Base-by-base conservation (phyloP, 35 echinoderm and acorn worm species). In the Anneissia japonica region DNA sequence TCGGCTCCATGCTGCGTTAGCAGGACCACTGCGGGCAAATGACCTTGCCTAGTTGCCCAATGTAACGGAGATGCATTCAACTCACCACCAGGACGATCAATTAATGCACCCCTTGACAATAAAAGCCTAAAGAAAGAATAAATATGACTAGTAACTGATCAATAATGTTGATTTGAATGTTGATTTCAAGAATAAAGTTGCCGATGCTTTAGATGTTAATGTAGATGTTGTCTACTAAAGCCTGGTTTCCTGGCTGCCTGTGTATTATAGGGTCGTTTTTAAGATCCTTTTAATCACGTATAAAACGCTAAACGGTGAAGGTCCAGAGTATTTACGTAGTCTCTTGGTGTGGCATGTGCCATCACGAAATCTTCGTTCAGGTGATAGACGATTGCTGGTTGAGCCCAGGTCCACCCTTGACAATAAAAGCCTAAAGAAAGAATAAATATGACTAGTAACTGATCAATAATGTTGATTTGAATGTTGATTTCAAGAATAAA, bases 1-100 rank as follows among this genome's bases (percentile, higher is more conserved):
- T 99, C 96, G 2, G 96, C 96, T 43, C 92, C 96, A 86, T 99
- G 91, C 84, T 99, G 96, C 82, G 92, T 92, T 35, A 99, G 38
- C 0, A 91, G 77, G 10, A 99, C 92, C 26, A 97, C 92, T 92
- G 94, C 94, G 29, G 92, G 89, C 14, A 99, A 80, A 82, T 99
- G 96, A 77, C 96, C 96, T 76, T 99, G 95, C 29, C 96, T 88
- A 31, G 90, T 82, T 37, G 92, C 92, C 96, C 96, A 99, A 80
- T 99, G 96, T 75, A 99, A 89, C 11, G 96, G 89, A 7, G 96
- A 92, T 3, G 96, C 94, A 80, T 89, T 87, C 28, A 99, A 81
- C 34, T 99, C 96, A 51, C 96, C 96, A 31, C 96, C 96, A 0
- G 94, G 92, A 37, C 91, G 83, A 46, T 99, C 96, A 13, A 99